Conservation (phyloP, 2,797 vertebrate species). For the Rhabdophis nuchalis region DNA sequence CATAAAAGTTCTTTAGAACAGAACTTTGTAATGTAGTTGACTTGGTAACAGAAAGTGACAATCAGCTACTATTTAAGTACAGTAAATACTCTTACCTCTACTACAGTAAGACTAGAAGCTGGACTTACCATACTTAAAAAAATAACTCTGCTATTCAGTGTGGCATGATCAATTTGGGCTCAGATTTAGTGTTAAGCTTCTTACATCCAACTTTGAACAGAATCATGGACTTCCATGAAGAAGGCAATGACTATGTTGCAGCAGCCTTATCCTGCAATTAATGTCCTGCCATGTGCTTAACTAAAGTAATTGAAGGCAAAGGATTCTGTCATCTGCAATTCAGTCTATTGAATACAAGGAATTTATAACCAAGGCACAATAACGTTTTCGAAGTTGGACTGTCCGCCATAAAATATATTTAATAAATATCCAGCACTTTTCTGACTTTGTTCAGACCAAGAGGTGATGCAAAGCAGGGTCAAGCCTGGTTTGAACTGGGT, state of each 20-base stretch:
- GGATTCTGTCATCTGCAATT: background rate
- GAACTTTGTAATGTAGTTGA: background rate
- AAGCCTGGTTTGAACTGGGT: background rate
- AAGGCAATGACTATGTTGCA: background rate
- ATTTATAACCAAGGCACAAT: background rate
- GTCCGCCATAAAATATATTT: background rate
- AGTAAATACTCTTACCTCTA: background rate
- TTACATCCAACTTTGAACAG: constrained; percentile 38
- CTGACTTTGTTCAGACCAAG: background rate
- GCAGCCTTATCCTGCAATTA: background rate
- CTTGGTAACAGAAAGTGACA: background rate
- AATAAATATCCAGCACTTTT: background rate
- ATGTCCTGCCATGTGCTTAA: background rate
- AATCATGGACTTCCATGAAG: background rate
- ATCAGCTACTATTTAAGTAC: background rate
- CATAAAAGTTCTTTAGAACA: background rate
- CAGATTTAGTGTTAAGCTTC: constrained; percentile 43
- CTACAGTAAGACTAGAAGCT: background rate
- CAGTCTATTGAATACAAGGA: background rate
- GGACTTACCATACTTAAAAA: background rate
- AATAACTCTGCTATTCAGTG: constrained; percentile 43
- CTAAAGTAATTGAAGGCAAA: background rate
- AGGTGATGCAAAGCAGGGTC: background rate
- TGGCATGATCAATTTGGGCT: constrained; percentile 33
- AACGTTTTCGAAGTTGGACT: background rate